Evolutionary conservation across 2,797 vertebrate species (phyloP), one percentile per base, ranked within the genome.

Genomic region (Hydrocynus forskahlii): DNA sequence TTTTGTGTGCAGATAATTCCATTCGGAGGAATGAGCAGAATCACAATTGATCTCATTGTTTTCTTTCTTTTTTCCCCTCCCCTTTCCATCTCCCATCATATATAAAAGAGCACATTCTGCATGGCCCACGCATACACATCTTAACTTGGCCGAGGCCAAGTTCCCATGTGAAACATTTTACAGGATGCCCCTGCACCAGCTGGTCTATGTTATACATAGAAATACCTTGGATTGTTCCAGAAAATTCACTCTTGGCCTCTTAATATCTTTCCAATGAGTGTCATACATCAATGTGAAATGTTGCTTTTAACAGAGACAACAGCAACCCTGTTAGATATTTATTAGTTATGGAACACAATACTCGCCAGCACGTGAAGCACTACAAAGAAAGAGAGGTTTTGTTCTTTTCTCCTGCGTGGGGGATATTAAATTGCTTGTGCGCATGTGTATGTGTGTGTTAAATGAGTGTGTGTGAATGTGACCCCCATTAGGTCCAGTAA

Each of bases 21-120:
- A 92, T 94, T 93, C 92, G 89, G 91, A 86, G 91, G 90, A 93
- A 92, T 85, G 92, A 94, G 93, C 91, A 91, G 94, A 95, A 95
- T 95, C 93, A 94, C 93, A 94, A 95, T 94, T 91, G 92, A 93
- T 94, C 92, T 94, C 88, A 90, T 93, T 94, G 92, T 92, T 92
- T 91, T 75, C 69, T 68, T 23, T 85, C 90, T 75, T 64, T 68
- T 25, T 75, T 67, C 10, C n/a, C 25, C 76, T 71, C 67, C 23
- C 76, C 54, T 38, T 77, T 79, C 54, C 84, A 87, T 89, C 89
- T 87, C 88, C 89, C 88, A 91, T 93, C 90, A 93, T 93, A 92
- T 89, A 88, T 89, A 88, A 86, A 87, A 89, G 87, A 91, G 89
- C 88, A 87, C 78, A 87, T 91, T 92, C 89, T 81, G 86, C 85